Percentiles rank a stretch among this genome's conserved stretches.
Conservation (phyloP, 2,113 vertebrate genomes). For the Todiramphus chloris region DNA sequence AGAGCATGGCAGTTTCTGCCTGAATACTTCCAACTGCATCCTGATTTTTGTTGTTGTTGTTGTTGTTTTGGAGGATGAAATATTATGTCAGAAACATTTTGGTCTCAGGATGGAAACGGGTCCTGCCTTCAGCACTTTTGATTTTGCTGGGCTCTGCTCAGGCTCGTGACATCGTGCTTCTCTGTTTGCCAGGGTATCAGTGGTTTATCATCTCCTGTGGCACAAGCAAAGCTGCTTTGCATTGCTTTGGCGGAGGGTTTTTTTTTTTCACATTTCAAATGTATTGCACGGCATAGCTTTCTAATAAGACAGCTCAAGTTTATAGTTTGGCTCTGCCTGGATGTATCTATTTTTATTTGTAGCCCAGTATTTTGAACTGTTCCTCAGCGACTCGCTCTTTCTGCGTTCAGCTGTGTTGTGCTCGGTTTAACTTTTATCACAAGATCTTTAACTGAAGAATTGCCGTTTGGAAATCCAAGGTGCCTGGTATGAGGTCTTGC, state of each 20-base stretch:
- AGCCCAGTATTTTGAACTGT: background rate
- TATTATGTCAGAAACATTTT: constrained; percentile 44
- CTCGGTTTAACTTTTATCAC: constrained; percentile 27
- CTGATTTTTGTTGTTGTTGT: background rate
- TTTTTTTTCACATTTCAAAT: background rate
- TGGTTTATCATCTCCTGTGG: background rate
- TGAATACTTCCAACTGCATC: constrained; percentile 22
- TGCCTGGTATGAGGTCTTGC: background rate
- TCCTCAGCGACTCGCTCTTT: background rate
- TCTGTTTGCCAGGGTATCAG: background rate
- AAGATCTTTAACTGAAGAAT: constrained; percentile 8
- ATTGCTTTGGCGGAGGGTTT: background rate
- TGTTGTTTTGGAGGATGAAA: constrained; percentile 57
- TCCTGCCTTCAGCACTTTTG: constrained; percentile 17
- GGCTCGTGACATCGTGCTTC: background rate
- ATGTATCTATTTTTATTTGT: background rate
- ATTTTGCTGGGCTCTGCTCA: background rate
- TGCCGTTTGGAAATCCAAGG: background rate
- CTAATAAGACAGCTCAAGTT: background rate
- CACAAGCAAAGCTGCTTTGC: background rate
- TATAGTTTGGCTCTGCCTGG: background rate
- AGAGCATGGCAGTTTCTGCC: constrained; percentile 51
- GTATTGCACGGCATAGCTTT: background rate
- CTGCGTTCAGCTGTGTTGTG: background rate
- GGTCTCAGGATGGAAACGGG: constrained; percentile 34